Percentiles rank a stretch among this genome's conserved stretches.
phyloP scores from a whole-genome alignment of 2,797 vertebrate genomes.

The Zenarchopterus dispar region DNA sequence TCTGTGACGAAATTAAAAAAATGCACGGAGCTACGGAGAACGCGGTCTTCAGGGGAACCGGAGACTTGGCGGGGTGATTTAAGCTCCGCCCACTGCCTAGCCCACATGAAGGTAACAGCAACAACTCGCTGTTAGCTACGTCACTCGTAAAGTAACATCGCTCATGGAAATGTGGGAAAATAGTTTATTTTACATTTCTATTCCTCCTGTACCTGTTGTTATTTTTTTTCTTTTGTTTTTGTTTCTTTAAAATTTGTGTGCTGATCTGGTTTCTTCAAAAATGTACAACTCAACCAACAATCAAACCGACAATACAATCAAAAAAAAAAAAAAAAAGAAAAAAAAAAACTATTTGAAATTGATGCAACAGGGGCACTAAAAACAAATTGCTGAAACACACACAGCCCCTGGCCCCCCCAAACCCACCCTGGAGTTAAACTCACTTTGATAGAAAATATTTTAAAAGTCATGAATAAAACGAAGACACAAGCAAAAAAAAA shows the following conservation, averaged over 20 bases:
- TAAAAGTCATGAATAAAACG: conserved; percentile 87
- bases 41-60: background rate
- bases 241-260: background rate
- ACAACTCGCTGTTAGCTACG: background rate
- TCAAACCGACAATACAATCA: conserved; percentile 44
- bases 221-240: background rate
- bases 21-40: too few relatives aligned
- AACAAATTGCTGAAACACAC: conserved; percentile 66
- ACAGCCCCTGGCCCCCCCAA: conserved; percentile 35
- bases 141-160: too few relatives aligned
- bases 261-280: conserved; percentile 3
- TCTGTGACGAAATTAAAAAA: too few relatives aligned
- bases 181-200: too few relatives aligned
- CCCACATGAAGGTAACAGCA: background rate
- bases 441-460: conserved; percentile 76
- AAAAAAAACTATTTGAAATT: conserved; percentile 78
- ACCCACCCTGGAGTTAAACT: conserved; percentile 69
- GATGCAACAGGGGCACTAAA: conserved; percentile 69
- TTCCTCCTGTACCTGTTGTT: too few relatives aligned
- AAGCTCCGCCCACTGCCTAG: too few relatives aligned
- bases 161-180: too few relatives aligned
- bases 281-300: conserved; percentile 23
- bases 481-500: conserved; percentile 82
- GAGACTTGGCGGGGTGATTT: background rate
- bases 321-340: conserved; percentile 50